These are phyloP conservation scores for Carlito syrichta DNA, from an alignment of 2,113 vertebrate genomes.

Conservation along the genomic window DNA sequence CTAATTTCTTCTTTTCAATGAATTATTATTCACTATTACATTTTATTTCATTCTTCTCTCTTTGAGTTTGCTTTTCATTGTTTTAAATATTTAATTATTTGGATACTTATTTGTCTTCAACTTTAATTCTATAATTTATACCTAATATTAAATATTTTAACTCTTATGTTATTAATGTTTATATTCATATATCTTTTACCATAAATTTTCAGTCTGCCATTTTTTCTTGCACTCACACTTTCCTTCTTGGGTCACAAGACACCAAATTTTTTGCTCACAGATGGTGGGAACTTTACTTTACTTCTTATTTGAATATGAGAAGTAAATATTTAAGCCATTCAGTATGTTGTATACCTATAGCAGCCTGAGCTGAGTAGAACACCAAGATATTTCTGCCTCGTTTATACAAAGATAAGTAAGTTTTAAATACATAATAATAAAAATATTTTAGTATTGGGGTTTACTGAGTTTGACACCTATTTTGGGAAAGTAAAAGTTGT, in stretches of 20 bases:
- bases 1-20: not conserved
- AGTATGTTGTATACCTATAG: not conserved
- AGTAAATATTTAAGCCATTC: not conserved
- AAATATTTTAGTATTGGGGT: not conserved
- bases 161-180: not conserved
- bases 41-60: not conserved
- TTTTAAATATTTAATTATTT: not conserved
- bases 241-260: not conserved
- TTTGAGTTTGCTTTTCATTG: not conserved
- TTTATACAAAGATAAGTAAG: not conserved
- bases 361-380: not conserved
- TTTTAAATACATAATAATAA: not conserved
- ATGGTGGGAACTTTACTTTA: too few relatives aligned
- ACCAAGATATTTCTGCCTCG: not conserved
- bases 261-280: not conserved
- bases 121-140: not conserved
- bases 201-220: not conserved
- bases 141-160: not conserved
- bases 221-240: not conserved
- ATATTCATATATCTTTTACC: not conserved
- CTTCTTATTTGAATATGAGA: not conserved
- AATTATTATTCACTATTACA: not conserved
- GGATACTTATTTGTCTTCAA: not conserved
- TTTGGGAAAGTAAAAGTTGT: not conserved
- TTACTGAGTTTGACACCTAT: not conserved